Evolutionary conservation across 2,888 invertebrate species (phyloP).

Genomic region (Dicyrtomina minuta): DNA sequence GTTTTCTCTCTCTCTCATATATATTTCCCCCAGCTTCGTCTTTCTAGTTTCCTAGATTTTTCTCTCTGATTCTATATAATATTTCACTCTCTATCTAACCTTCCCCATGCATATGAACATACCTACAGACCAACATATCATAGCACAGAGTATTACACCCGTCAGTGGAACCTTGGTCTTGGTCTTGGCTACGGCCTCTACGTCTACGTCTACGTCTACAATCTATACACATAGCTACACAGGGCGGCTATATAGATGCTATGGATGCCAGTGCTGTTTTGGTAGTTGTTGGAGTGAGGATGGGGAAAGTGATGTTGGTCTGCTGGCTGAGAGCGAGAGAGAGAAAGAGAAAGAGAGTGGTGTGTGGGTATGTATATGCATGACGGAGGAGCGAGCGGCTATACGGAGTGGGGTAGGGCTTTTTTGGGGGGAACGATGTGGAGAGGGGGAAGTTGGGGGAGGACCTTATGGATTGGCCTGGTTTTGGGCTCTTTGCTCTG

Average conservation of each 20-base stretch:
- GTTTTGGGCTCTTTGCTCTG: constrained; percentile 21
- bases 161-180: too few relatives aligned
- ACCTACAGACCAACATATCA: too few relatives aligned
- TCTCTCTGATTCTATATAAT: too few relatives aligned
- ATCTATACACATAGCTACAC: too few relatives aligned
- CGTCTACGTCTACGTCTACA: too few relatives aligned
- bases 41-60: constrained; percentile 4
- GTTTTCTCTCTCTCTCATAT: not conserved
- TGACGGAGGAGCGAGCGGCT: constrained; percentile 9
- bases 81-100: too few relatives aligned
- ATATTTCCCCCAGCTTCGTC: not conserved
- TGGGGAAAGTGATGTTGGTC: not conserved
- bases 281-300: not conserved
- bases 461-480: constrained; percentile 35
- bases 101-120: too few relatives aligned
- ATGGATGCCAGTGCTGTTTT: not conserved
- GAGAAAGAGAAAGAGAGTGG: not conserved
- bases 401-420: constrained; percentile 11
- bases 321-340: too few relatives aligned
- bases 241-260: too few relatives aligned
- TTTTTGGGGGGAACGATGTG: constrained; percentile 22
- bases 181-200: too few relatives aligned
- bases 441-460: constrained; percentile 57
- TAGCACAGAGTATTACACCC: too few relatives aligned
- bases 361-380: constrained; percentile 5